Conservation (phyloP, 2,113 vertebrate genomes). For the Macaca mulatta region DNA sequence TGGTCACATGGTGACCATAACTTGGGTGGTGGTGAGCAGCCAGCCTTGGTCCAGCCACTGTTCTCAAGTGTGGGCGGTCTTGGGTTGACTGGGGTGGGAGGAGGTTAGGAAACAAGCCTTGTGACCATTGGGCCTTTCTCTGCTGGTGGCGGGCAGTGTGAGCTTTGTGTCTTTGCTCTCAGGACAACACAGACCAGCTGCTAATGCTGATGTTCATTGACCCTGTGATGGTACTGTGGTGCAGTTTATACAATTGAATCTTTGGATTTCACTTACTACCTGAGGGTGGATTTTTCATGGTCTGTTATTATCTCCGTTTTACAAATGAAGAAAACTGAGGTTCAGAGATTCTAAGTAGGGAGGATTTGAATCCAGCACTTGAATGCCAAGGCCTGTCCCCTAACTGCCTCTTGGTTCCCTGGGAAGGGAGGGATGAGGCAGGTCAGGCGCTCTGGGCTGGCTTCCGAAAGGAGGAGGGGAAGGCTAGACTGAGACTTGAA, state of each 20-base stretch:
- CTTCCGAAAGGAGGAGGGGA: not conserved
- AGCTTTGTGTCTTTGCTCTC: not conserved
- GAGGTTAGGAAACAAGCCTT: not conserved
- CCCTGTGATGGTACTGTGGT: rapidly evolving
- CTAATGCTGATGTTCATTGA: not conserved
- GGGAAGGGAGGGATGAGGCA: not conserved
- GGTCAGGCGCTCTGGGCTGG: not conserved
- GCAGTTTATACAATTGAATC: not conserved
- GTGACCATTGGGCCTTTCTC: not conserved
- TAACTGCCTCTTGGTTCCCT: not conserved
- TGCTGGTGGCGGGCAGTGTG: not conserved
- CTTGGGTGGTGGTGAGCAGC: not conserved
- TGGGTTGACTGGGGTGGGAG: not conserved
- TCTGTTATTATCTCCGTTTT: not conserved
- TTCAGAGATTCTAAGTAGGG: not conserved
- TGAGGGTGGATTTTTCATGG: not conserved
- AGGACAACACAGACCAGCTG: not conserved
- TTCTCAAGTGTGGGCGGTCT: not conserved
- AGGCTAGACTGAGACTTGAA: not conserved
- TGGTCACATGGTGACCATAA: not conserved
- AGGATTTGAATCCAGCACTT: not conserved
- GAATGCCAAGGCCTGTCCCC: not conserved
- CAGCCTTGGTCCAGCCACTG: not conserved
- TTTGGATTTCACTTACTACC: not conserved
- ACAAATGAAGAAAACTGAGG: not conserved